Base-by-base conservation (phyloP, 2,797 vertebrate genomes). In the Chaetodon trifasciatus region DNA sequence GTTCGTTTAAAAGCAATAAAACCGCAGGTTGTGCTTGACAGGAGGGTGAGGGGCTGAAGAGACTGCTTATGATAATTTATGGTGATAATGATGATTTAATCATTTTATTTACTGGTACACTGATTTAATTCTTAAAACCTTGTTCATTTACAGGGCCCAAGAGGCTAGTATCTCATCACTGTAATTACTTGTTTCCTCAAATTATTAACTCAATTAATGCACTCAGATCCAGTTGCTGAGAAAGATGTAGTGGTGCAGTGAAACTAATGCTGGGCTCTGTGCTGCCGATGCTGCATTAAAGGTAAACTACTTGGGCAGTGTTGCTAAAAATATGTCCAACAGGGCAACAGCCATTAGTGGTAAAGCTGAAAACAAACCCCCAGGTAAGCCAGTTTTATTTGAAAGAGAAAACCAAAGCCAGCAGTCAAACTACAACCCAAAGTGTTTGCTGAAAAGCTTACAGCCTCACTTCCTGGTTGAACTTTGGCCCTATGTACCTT, bases 1-100 rank as follows among this genome's bases (percentile, higher is more conserved):
- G 13, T 53, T 8, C 6, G 19, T 24, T 32, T 46, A 6, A 61
- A 70, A 46, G 44, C 17, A 63, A 65, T n/a, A 15, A 46, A 63
- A 11, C 23, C 49, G 32, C 49, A 52, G 10, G 47, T 35, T 63
- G 17, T 56, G 17, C 6, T 42, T 6, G 0, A 63, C 3, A 21
- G 19, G 16, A 57, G 2, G 6, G 28, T 8, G 46, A 66, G 7
- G 5, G 24, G 12, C 6, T n/a, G 3, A 37, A 69, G 32, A 42
- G 8, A 37, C 15, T 19, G 39, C 40, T 67, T n/a, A 15, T 47
- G 44, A 65, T 47, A 12, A 49, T 65, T 65, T 6, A 64, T 64
- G 24, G 23, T 64, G 16, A 64, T 60, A 56, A 57, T 40, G 23
- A 24, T 42, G 17, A 44, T 64, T 17, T 10, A 78, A 57, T 23